phyloP scores from a whole-genome alignment of 2,113 vertebrate species.

The Centropus unirufus region DNA sequence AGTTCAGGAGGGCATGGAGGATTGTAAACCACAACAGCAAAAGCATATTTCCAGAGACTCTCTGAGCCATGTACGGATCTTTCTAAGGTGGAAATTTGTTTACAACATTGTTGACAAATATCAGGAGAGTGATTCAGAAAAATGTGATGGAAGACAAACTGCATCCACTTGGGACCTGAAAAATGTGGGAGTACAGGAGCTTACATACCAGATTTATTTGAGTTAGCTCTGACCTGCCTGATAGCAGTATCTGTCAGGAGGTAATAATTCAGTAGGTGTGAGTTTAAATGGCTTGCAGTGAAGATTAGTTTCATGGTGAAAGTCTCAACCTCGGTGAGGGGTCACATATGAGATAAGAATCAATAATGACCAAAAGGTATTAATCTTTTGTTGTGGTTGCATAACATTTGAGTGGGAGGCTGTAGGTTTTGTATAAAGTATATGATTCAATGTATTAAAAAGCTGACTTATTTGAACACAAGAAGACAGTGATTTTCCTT shows the following conservation, averaged over 20 bases:
- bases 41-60: not conserved
- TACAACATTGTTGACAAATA: not conserved
- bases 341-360: not conserved
- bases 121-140: not conserved
- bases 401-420: not conserved
- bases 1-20: not conserved
- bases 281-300: not conserved
- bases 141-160: not conserved
- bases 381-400: not conserved
- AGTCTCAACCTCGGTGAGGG: not conserved
- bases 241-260: not conserved
- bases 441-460: not conserved
- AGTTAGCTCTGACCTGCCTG: not conserved
- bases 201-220: not conserved
- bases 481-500: not conserved
- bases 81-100: not conserved
- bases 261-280: not conserved
- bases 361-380: not conserved
- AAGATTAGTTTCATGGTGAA: not conserved
- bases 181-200: not conserved
- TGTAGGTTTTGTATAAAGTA: not conserved
- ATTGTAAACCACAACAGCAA: not conserved
- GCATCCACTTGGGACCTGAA: not conserved
- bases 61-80: not conserved
- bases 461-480: not conserved